Evolutionary conservation across 2,113 vertebrate genomes (phyloP), one percentile per base, ranked within the genome.

Genomic region (Anoura caudifer): DNA sequence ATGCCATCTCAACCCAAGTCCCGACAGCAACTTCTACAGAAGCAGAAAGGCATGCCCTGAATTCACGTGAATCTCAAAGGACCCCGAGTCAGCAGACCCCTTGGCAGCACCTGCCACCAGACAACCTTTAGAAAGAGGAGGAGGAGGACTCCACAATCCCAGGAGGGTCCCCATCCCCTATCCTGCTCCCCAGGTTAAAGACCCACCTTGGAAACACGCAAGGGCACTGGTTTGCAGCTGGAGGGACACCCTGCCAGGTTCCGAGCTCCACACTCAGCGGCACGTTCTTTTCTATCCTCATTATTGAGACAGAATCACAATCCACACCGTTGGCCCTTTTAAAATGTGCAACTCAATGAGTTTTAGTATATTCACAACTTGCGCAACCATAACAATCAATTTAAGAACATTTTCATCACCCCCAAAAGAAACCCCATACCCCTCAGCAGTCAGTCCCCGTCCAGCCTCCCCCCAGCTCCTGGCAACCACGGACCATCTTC

Each of bases 221-320:
- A 11, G 3, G n/a, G 3, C 3, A 4, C 73, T 7, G 17, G 19
- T 0, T 0, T 9, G 14, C 5, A 2, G 10, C 0, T 2, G 2
- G 26, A 61, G 69, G 5, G 24, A 54, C 7, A 6, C 1, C 3
- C 4, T 22, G 47, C 26, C 26, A 31, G 15, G 47, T 36, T 45
- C 38, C 1, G 19, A 63, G 33, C 24, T 1, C 43, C 8, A 2
- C 56, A 16, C 36, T 54, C 16, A 12, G 75, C 22, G 7, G 4
- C 10, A 4, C 0, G 0, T 10, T 10, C 5, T 6, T 15, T 47
- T 52, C 20, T 1, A 43, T 16, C 43, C 24, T 67, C 26, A 65
- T 59, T 13, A 7, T 0, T 5, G 5, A 38, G 31, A 31, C 2
- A 50, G 38, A 52, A 70, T 17, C 92, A 65, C 14, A 36, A 10